Evolutionary conservation across 1,140 invertebrate genomes (phyloP).

Genomic region (Drosophila biarmipes): DNA sequence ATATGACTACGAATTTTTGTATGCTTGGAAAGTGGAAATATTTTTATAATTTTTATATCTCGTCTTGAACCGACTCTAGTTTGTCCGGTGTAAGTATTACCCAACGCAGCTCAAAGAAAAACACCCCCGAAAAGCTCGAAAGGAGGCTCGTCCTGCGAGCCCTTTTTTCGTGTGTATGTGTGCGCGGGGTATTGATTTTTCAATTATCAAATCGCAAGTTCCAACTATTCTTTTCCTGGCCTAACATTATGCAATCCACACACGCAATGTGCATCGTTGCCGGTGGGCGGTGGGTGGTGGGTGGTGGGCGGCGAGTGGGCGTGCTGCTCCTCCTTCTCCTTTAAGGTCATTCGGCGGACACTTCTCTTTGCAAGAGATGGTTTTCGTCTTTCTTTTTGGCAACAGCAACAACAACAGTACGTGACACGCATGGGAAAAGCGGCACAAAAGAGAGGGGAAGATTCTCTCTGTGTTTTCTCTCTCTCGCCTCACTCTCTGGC

Average conservation of each 20-base stretch:
- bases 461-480: background rate
- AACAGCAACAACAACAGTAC: slow-evolving; percentile 35
- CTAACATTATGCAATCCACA: slow-evolving; percentile 53
- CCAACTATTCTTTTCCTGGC: slow-evolving; percentile 10
- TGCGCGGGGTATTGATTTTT: slow-evolving; percentile 60
- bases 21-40: no score
- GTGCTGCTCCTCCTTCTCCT: slow-evolving; percentile 24
- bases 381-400: slow-evolving; percentile 31
- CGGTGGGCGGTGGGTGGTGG: slow-evolving; percentile 25
- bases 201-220: slow-evolving; percentile 26
- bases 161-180: slow-evolving; percentile 15
- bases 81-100: slow-evolving; percentile 18
- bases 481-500: background rate
- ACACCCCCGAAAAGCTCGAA: slow-evolving; percentile 37
- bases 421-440: slow-evolving; percentile 57
- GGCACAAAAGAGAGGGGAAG: slow-evolving; percentile 18
- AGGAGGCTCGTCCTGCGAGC: slow-evolving; percentile 73
- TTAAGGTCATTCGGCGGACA: slow-evolving; percentile 79
- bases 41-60: background rate
- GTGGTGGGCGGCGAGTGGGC: background rate
- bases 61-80: background rate
- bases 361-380: slow-evolving; percentile 35
- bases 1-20: background rate
- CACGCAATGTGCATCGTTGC: slow-evolving; percentile 26
- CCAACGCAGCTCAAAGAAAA: slow-evolving; percentile 2